phyloP scores from a whole-genome alignment of 2,888 invertebrate genomes.

The Drosophila affinis region DNA sequence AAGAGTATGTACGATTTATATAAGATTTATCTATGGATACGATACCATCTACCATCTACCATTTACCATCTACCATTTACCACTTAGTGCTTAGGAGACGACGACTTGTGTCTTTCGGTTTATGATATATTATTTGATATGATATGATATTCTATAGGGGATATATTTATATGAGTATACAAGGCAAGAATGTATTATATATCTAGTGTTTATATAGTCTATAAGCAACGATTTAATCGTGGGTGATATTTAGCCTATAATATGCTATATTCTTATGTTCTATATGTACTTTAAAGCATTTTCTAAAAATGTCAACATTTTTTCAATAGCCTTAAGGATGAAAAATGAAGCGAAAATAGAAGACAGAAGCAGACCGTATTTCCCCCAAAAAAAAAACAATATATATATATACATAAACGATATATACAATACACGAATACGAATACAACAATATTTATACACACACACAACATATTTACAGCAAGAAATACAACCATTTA shows the following conservation, averaged over 20 bases:
- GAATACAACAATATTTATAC: slow-evolving; percentile 33
- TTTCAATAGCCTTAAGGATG: slow-evolving; percentile 40
- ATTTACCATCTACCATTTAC: slow-evolving; percentile 21
- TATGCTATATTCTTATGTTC: slow-evolving; percentile 79
- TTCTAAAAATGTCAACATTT: slow-evolving; percentile 75
- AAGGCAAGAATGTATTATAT: slow-evolving; percentile 68
- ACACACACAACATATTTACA: slow-evolving; percentile 60
- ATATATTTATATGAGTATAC: slow-evolving; percentile 51
- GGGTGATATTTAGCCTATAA: slow-evolving; percentile 84
- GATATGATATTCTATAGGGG: slow-evolving; percentile 13
- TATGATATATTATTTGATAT: slow-evolving; percentile 50
- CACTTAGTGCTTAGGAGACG: slow-evolving; percentile 61
- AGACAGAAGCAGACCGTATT: slow-evolving; percentile 21
- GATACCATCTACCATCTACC: slow-evolving; percentile 10
- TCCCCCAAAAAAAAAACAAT: slow-evolving; percentile 55
- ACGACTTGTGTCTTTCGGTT: slow-evolving; percentile 66
- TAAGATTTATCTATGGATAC: slow-evolving; percentile 14
- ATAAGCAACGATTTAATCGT: slow-evolving; percentile 83
- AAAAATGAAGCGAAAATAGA: slow-evolving; percentile 26
- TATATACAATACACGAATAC: slow-evolving; percentile 25
- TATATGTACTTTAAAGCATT: slow-evolving; percentile 75
- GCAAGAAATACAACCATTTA: slow-evolving; percentile 46
- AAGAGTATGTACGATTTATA: slow-evolving; percentile 43
- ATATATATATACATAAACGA: slow-evolving; percentile 28
- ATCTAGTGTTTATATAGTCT: slow-evolving; percentile 76